These are phyloP conservation scores for Drosophila lacicola DNA, from an alignment of 2,888 invertebrate species.

Conservation along the genomic window DNA sequence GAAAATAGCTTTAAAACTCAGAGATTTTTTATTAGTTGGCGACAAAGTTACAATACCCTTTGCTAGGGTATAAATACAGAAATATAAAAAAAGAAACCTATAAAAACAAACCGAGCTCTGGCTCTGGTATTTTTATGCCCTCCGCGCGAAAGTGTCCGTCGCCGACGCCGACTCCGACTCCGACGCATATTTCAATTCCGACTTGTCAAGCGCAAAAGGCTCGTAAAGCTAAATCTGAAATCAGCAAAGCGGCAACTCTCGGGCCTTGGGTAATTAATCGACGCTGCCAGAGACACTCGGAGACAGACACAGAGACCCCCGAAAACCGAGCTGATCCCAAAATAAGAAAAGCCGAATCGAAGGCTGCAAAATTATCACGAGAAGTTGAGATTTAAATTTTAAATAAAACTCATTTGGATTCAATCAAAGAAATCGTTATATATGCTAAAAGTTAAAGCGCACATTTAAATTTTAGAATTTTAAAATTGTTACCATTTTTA, in stretches of 20 bases:
- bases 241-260: conserved; percentile 63
- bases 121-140: conserved; percentile 63
- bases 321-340: conserved; percentile 18
- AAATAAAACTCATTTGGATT: conserved; percentile 1
- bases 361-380: conserved; percentile 12
- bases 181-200: conserved; percentile 73
- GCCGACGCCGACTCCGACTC: conserved; percentile 34
- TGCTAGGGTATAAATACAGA: not conserved
- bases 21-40: too few relatives aligned
- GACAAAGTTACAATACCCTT: not conserved
- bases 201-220: conserved; percentile 78
- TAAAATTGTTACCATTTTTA: not conserved
- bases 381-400: conserved; percentile 1
- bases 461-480: not conserved
- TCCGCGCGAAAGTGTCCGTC: conserved; percentile 66
- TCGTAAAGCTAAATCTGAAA: conserved; percentile 78
- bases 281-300: conserved; percentile 37
- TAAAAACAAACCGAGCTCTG: conserved; percentile 42
- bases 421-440: conserved; percentile 4
- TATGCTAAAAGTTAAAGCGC: not conserved
- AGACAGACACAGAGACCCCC: conserved; percentile 17
- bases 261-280: conserved; percentile 71
- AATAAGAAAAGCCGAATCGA: conserved; percentile 24
- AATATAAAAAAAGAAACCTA: conserved; percentile 23
- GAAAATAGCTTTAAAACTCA: too few relatives aligned